A percentile compares a stretch with the other conserved stretches of the same genome.
Conservation (phyloP, 2,113 vertebrate genomes). For the Actenoides hombroni region DNA sequence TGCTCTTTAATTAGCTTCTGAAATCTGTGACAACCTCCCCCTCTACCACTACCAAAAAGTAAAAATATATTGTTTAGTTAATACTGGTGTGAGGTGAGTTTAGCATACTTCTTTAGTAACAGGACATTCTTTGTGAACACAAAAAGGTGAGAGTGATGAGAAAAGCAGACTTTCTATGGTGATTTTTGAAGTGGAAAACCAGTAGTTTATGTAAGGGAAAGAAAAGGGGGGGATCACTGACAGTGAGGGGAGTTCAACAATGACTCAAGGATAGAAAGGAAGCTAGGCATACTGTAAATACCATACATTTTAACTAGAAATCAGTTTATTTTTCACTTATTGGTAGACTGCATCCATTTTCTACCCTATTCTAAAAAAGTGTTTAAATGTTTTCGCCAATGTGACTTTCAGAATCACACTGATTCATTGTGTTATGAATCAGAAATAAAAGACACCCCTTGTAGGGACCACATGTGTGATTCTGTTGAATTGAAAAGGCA, state of each 20-base stretch:
- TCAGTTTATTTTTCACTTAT: neutral
- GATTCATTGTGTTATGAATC: neutral
- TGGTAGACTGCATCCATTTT: neutral
- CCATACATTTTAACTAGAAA: neutral
- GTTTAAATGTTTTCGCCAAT: neutral
- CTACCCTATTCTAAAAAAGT: neutral
- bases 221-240: neutral
- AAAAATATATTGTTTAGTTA: conserved; percentile 41
- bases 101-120: neutral
- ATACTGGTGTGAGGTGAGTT: neutral
- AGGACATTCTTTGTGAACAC: neutral
- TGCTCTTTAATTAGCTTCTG: conserved; percentile 47
- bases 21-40: neutral
- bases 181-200: neutral
- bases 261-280: neutral
- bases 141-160: neutral
- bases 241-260: neutral
- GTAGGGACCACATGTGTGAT: neutral
- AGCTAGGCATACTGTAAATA: neutral
- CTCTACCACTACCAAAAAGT: neutral
- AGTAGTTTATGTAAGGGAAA: neutral
- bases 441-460: neutral
- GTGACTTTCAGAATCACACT: neutral
- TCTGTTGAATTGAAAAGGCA: neutral
- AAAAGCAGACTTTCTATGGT: neutral